These are phyloP conservation scores for Myrmecophaga tridactyla DNA, from an alignment of 2,113 vertebrate genomes.

Conservation along the genomic window DNA sequence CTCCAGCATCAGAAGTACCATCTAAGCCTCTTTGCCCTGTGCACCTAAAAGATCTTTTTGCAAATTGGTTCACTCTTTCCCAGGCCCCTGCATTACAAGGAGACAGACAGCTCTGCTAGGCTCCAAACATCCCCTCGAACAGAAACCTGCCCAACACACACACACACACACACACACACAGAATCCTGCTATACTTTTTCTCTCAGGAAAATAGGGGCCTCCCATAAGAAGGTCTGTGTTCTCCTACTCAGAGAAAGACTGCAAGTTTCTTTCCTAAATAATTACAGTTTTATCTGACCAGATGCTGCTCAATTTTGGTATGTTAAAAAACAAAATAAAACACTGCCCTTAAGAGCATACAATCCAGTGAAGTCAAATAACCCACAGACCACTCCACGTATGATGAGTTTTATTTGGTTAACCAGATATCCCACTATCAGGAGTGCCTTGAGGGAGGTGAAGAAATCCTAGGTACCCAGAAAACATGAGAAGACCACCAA, in stretches of 20 bases:
- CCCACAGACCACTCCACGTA: not conserved
- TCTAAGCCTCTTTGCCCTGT: not conserved
- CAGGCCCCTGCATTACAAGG: not conserved
- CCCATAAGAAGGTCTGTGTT: not conserved
- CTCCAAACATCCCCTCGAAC: not conserved
- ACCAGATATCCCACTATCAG: not conserved
- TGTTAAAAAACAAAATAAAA: not conserved
- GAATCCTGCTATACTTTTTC: not conserved
- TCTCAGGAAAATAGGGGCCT: not conserved
- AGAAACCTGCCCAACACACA: not conserved
- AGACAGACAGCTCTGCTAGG: not conserved
- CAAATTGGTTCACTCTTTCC: not conserved
- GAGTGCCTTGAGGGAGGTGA: not conserved
- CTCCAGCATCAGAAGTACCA: not conserved
- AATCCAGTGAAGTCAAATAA: not conserved
- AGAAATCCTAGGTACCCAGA: not conserved
- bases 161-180: fast-evolving
- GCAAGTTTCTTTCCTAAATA: not conserved
- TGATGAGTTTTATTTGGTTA: not conserved
- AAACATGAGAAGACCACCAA: too few relatives aligned
- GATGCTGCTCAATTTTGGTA: not conserved
- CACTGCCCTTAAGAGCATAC: not conserved
- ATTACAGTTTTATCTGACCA: not conserved
- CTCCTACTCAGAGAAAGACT: not conserved
- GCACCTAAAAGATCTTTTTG: not conserved